Evolutionary conservation across 2,113 vertebrate species (phyloP).

Genomic region (Megaceryle maxima): DNA sequence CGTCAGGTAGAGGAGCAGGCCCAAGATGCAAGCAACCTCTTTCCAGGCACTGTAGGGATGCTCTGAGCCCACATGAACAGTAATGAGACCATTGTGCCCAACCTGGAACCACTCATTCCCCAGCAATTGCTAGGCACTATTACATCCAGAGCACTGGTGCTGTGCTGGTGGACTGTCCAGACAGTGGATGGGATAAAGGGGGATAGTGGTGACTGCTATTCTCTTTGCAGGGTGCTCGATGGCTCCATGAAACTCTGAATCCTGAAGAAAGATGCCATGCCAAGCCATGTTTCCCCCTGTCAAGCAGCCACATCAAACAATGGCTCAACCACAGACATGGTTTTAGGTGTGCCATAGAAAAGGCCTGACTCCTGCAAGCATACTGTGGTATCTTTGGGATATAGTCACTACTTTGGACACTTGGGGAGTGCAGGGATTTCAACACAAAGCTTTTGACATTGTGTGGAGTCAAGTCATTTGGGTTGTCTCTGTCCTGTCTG

Average conservation of each 20-base stretch:
- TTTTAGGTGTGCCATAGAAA: not conserved
- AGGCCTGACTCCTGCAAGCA: not conserved
- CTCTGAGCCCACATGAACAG: not conserved
- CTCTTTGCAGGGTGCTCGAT: not conserved
- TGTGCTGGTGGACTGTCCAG: not conserved
- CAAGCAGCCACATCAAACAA: not conserved
- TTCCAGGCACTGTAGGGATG: not conserved
- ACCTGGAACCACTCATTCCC: not conserved
- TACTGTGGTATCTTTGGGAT: not conserved
- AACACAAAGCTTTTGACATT: not conserved
- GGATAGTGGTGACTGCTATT: accelerated
- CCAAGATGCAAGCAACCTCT: not conserved
- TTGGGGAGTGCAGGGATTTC: not conserved
- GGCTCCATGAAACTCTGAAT: not conserved
- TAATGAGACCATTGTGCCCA: not conserved
- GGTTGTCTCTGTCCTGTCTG: not conserved
- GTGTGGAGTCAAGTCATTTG: not conserved
- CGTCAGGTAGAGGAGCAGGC: not conserved
- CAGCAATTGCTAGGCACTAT: not conserved
- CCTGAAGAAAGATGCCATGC: not conserved
- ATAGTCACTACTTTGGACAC: not conserved
- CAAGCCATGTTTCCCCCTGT: not conserved
- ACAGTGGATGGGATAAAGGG: not conserved
- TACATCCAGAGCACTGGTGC: not conserved
- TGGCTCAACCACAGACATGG: not conserved